Conservation (phyloP, 2,797 vertebrate species). For the Diplodus puntazzo region DNA sequence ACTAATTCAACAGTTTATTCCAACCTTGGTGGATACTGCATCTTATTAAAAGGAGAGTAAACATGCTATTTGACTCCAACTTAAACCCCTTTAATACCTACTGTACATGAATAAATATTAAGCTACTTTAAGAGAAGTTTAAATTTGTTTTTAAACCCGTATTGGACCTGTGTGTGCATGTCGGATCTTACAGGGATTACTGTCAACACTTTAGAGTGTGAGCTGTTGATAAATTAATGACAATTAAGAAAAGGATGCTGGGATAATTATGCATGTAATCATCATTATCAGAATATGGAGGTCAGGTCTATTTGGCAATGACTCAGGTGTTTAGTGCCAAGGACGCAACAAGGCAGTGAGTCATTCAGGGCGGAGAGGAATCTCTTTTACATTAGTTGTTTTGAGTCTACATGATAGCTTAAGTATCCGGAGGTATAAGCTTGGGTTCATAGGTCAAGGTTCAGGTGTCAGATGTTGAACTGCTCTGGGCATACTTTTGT, state of each 20-base stretch:
- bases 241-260: conserved; percentile 26
- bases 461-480: conserved; percentile 64
- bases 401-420: conserved; percentile 54
- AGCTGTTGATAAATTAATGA: conserved; percentile 31
- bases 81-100: conserved; percentile 17
- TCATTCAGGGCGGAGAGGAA: conserved; percentile 41
- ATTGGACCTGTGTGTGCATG: conserved; percentile 12
- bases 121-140: conserved; percentile 7
- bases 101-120: not conserved
- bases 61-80: not conserved
- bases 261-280: conserved; percentile 33
- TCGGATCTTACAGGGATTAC: not conserved
- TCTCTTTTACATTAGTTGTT: conserved; percentile 49
- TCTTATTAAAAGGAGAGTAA: conserved; percentile 19
- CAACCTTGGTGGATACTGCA: conserved; percentile 27
- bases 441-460: conserved; percentile 65
- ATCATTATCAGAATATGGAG: conserved; percentile 44
- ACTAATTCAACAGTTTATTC: conserved; percentile 35
- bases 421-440: conserved; percentile 55
- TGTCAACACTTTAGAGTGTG: not conserved
- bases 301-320: conserved; percentile 41
- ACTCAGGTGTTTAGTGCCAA: conserved; percentile 25
- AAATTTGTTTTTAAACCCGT: not conserved
- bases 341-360: conserved; percentile 37
- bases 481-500: conserved; percentile 44